Base-by-base conservation (phyloP, 2,113 vertebrate genomes). In the Neolamprologus caudopunctatus region DNA sequence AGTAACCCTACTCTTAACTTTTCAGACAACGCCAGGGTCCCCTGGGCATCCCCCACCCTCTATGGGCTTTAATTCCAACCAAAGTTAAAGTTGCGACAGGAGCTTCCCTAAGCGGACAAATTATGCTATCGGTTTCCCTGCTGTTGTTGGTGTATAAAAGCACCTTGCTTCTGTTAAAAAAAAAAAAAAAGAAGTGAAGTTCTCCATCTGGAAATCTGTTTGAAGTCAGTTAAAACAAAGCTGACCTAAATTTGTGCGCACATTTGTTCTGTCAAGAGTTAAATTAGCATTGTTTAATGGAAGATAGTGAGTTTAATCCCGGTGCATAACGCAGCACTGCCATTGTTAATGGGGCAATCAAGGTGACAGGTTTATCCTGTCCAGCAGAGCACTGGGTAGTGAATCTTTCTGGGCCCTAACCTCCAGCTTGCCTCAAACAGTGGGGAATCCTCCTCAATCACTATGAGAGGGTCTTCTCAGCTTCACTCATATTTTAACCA, bases 51-150 rank as follows among this genome's bases (percentile, higher is more conserved):
- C 92, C 92, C 92, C 93, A 90, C 89, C 45, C 86, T 92, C 85
- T 93, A 89, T 92, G 54, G 26, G 89, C 95, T 94, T 80, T 97
- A 97, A 97, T 97, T 97, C 95, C 78, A 91, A 79, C 88, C 94
- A 95, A 92, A 88, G 92, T 94, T 91, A 92, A n/a, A 92, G 90
- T 85, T 94, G 91, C 92, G 94, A 97, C 95, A 96, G 93, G 86
- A 93, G 92, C 93, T 96, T 89, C 92, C 91, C 96, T 93, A 94
- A 97, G 97, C 94, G 96, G 90, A 95, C 96, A 97, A 97, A 97
- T 98, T 97, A 97, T 97, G 96, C 97, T 98, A 97, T 98, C 97
- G 87, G 93, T 97, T 98, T 98, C 96, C 96, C 55, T 6, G 13
- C 87, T 92, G 85, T 87, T 58, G 85, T 94, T 91, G 92, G 90